Percentiles rank a stretch among this genome's conserved stretches.
These are phyloP conservation scores for Hyperopisus bebe DNA, from an alignment of 2,113 vertebrate genomes.

Conservation along the genomic window DNA sequence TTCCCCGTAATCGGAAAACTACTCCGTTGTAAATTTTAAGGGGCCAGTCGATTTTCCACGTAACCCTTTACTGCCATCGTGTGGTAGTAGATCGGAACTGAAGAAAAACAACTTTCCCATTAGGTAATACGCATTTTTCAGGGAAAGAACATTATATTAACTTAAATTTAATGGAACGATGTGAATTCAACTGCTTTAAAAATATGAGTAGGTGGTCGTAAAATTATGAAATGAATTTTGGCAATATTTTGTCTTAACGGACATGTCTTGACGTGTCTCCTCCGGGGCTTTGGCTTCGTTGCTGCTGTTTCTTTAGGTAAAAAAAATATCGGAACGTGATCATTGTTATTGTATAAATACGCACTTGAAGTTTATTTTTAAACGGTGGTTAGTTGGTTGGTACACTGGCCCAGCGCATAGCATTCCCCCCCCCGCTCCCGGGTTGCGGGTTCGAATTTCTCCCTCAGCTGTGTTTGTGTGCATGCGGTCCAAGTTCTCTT, in stretches of 20 bases:
- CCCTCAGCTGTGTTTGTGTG: not conserved
- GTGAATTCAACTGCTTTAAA: not conserved
- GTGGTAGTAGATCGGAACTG: slow-evolving; percentile 19
- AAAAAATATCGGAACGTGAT: not conserved
- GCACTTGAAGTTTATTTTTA: not conserved
- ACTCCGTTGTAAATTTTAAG: not conserved
- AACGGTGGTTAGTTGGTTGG: not conserved
- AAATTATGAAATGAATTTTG: not conserved
- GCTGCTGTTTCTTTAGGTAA: not conserved
- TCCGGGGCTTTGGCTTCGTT: not conserved
- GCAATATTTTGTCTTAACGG: not conserved
- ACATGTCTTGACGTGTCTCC: not conserved
- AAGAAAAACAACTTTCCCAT: not conserved
- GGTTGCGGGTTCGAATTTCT: not conserved
- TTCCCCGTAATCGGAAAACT: slow-evolving; percentile 10
- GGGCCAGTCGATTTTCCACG: not conserved
- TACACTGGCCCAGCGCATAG: not conserved
- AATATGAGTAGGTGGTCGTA: not conserved
- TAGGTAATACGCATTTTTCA: not conserved
- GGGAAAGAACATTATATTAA: not conserved
- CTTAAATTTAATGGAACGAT: not conserved
- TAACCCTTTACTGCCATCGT: slow-evolving; percentile 34
- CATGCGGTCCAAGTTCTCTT: not conserved
- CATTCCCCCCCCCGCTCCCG: not conserved
- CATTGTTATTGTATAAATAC: not conserved